phyloP scores from a whole-genome alignment of 2,113 vertebrate species.

The Thalassarche chlororhynchos region DNA sequence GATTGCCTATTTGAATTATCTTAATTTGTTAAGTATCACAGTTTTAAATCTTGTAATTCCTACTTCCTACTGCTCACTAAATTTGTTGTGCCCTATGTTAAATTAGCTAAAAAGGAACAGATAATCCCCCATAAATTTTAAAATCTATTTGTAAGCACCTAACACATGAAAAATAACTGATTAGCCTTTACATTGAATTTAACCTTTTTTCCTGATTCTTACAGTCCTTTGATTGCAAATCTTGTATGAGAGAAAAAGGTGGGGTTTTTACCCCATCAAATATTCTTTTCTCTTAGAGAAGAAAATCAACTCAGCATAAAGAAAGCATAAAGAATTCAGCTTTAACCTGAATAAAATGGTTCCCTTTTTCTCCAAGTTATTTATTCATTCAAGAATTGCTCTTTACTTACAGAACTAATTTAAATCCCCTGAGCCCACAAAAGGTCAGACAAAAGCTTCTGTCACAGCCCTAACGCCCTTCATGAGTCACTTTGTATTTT shows the following conservation, averaged over 20 bases:
- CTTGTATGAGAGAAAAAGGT: background rate
- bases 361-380: background rate
- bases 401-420: conserved; percentile 28
- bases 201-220: background rate
- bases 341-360: background rate
- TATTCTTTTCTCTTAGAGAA: background rate
- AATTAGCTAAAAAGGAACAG: background rate
- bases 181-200: background rate
- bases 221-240: background rate
- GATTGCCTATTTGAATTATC: background rate
- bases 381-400: background rate
- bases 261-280: background rate
- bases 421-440: background rate
- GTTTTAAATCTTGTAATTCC: background rate
- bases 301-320: background rate
- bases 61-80: background rate
- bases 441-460: conserved; percentile 12
- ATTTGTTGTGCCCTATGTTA: background rate
- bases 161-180: background rate
- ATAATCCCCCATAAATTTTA: background rate
- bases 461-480: background rate
- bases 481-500: background rate
- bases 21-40: background rate
- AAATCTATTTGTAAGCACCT: background rate
- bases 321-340: background rate